These are phyloP conservation scores for Anniella stebbinsi DNA, from an alignment of 2,797 vertebrate species.

Conservation along the genomic window DNA sequence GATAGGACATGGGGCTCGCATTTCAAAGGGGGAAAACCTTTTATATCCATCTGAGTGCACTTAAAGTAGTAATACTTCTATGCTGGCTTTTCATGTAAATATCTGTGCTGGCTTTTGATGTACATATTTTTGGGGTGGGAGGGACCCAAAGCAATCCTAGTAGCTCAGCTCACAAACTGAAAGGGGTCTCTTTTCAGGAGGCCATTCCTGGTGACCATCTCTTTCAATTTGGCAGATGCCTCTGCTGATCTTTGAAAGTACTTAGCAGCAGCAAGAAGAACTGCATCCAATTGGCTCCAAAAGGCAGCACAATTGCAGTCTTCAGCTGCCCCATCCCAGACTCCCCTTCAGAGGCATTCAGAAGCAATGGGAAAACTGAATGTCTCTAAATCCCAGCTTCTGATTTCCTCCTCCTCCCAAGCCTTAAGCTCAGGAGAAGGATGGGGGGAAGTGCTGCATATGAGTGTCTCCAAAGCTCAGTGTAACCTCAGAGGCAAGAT, in stretches of 20 bases:
- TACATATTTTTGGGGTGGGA: neutral
- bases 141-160: neutral
- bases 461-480: neutral
- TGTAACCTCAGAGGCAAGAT: neutral
- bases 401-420: neutral
- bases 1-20: no score
- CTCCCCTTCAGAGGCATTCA: neutral
- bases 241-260: neutral
- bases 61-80: neutral
- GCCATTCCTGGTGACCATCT: neutral
- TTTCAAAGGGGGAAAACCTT: neutral
- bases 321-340: neutral
- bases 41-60: neutral
- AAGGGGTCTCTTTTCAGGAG: no score
- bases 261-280: neutral
- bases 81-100: neutral
- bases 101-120: neutral
- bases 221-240: neutral
- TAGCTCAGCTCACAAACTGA: neutral
- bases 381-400: neutral
- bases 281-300: neutral
- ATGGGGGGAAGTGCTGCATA: neutral
- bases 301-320: neutral
- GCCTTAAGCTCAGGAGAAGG: neutral
- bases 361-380: no score